These are phyloP conservation scores for Noctuana brunneofusca DNA, from an alignment of 2,888 invertebrate genomes.

Conservation along the genomic window DNA sequence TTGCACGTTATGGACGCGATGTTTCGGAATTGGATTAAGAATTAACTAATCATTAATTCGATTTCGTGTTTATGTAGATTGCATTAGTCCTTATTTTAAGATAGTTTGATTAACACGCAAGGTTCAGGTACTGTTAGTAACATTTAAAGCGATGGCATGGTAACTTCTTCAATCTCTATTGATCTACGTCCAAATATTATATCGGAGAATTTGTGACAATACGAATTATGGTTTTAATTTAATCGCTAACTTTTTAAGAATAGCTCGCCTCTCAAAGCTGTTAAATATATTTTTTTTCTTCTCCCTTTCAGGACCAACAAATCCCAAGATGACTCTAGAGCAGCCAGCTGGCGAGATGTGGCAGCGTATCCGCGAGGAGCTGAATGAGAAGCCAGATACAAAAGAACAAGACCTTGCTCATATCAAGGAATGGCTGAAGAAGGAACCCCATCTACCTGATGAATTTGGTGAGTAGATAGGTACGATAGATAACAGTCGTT, in stretches of 20 bases:
- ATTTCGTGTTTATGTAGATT: neutral
- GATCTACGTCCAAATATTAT: too few relatives aligned
- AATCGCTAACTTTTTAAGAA: too few relatives aligned
- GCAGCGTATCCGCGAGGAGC: conserved; percentile 86
- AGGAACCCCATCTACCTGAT: conserved; percentile 86
- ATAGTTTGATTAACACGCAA: neutral
- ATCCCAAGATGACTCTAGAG: conserved; percentile 85
- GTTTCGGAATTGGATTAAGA: conserved; percentile 24
- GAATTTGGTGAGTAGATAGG: conserved; percentile 78
- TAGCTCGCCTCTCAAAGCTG: too few relatives aligned
- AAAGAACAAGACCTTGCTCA: conserved; percentile 83
- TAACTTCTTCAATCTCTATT: too few relatives aligned
- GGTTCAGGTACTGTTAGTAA: neutral
- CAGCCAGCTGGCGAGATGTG: conserved; percentile 89
- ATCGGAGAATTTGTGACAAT: too few relatives aligned
- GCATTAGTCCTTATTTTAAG: neutral
- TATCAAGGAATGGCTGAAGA: conserved; percentile 86
- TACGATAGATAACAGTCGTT: too few relatives aligned
- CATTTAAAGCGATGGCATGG: too few relatives aligned
- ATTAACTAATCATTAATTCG: conserved; percentile 10
- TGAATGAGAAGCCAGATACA: conserved; percentile 86
- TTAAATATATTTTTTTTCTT: neutral
- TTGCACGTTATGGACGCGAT: conserved; percentile 19
- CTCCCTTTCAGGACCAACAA: conserved; percentile 57
- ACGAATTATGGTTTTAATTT: neutral